phyloP scores from a whole-genome alignment of 2,797 vertebrate species.

The Synaphobranchus kaupii region DNA sequence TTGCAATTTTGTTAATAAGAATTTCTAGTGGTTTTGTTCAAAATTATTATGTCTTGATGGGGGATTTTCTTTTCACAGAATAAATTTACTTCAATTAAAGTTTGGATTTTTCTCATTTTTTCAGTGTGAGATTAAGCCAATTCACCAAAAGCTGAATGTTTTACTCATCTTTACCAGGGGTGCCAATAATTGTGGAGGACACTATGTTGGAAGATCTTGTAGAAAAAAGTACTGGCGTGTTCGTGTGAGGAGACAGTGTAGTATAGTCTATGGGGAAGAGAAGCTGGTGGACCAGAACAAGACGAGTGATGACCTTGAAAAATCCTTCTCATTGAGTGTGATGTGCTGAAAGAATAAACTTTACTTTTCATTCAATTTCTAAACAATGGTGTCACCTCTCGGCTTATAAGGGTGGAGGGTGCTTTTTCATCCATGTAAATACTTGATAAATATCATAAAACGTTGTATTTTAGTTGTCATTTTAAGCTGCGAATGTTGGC shows the following conservation, averaged over 20 bases:
- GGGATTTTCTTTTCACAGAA: too few species aligned
- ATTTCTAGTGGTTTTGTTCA: too few species aligned
- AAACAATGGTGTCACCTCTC: background rate
- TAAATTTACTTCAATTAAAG: too few species aligned
- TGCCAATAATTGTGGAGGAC: too few species aligned
- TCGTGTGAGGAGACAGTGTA: background rate
- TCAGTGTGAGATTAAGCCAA: too few species aligned
- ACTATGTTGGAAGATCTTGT: too few species aligned
- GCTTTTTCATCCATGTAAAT: background rate
- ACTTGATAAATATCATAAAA: background rate
- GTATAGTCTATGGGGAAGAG: background rate
- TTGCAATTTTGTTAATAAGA: too few species aligned
- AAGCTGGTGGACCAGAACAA: background rate
- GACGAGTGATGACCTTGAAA: background rate
- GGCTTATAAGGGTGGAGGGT: background rate
- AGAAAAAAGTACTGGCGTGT: too few species aligned
- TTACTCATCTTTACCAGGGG: too few species aligned
- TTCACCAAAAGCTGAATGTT: too few species aligned
- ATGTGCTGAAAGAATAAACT: background rate
- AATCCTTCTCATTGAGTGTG: background rate
- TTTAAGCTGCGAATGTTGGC: background rate
- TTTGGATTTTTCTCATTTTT: too few species aligned
- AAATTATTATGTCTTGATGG: too few species aligned
- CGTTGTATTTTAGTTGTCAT: background rate
- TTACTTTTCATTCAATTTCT: background rate